Conservation (phyloP, 2,113 vertebrate genomes). For the Stercorarius parasiticus region DNA sequence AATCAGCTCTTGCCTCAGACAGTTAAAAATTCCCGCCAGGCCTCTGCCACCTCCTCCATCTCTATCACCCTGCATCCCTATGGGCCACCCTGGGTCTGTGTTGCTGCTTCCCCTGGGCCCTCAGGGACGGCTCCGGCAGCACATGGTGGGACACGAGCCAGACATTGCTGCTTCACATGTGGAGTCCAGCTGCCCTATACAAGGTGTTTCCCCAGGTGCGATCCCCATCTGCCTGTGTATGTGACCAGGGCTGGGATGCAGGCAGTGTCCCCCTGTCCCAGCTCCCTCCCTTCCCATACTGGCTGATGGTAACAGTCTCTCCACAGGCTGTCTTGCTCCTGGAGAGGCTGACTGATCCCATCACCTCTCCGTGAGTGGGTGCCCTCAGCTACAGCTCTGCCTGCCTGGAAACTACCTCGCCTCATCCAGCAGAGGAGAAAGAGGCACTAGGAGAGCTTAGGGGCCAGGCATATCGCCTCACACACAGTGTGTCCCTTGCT, state of each 20-base stretch:
- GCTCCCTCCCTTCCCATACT: not conserved
- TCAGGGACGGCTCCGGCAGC: not conserved
- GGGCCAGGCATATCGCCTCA: not conserved
- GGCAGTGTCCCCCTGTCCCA: not conserved
- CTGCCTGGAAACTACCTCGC: not conserved
- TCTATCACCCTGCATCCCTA: not conserved
- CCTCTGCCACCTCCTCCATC: not conserved
- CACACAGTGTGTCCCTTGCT: not conserved
- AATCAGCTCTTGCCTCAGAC: not conserved
- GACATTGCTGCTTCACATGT: fast-evolving
- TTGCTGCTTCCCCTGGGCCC: not conserved
- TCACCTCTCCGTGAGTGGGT: fast-evolving
- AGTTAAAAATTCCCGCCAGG: not conserved
- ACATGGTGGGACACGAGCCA: fast-evolving
- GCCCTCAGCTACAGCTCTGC: not conserved
- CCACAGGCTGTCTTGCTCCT: not conserved
- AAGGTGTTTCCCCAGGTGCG: not conserved
- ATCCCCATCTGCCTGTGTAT: not conserved
- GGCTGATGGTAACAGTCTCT: not conserved
- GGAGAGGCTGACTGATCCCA: not conserved
- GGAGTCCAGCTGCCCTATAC: not conserved
- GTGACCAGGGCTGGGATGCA: not conserved
- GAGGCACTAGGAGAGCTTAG: not conserved
- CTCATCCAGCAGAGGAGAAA: not conserved
- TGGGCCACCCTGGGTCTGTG: not conserved